phyloP scores from a whole-genome alignment of 2,797 vertebrate genomes.

The Xenops minutus region DNA sequence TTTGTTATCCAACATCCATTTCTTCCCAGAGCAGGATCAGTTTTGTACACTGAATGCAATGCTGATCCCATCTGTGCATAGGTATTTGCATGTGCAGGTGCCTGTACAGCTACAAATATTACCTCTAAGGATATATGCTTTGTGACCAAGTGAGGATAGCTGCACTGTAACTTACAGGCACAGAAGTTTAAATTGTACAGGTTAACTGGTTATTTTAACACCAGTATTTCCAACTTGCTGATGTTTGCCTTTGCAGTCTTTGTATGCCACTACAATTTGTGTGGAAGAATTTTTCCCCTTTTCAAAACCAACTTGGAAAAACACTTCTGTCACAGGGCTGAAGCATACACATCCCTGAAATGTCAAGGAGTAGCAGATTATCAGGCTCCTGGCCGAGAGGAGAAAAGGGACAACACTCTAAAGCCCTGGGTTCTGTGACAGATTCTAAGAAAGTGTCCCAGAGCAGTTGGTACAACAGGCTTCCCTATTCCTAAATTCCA shows the following conservation, averaged over 20 bases:
- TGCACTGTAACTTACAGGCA: neutral
- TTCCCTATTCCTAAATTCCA: neutral
- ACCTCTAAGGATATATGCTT: neutral
- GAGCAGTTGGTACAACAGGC: neutral
- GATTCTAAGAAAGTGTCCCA: neutral
- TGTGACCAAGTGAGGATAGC: neutral
- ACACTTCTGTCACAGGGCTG: neutral
- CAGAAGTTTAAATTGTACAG: neutral
- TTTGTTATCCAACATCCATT: neutral
- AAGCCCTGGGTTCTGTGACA: neutral
- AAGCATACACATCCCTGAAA: neutral
- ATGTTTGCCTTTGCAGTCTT: neutral
- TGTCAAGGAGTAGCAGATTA: neutral
- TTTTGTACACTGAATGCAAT: neutral
- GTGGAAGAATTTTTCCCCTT: neutral
- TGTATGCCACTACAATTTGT: neutral
- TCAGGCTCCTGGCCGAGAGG: neutral
- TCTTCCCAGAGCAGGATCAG: neutral
- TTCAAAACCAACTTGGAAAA: constrained; percentile 17
- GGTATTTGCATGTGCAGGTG: neutral
- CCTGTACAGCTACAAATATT: neutral
- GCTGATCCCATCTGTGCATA: accelerated
- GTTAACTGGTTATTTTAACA: neutral
- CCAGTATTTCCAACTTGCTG: neutral
- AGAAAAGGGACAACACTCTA: neutral